Evolutionary conservation across 2,797 vertebrate genomes (phyloP).

Genomic region (Acipenser transmontanus): DNA sequence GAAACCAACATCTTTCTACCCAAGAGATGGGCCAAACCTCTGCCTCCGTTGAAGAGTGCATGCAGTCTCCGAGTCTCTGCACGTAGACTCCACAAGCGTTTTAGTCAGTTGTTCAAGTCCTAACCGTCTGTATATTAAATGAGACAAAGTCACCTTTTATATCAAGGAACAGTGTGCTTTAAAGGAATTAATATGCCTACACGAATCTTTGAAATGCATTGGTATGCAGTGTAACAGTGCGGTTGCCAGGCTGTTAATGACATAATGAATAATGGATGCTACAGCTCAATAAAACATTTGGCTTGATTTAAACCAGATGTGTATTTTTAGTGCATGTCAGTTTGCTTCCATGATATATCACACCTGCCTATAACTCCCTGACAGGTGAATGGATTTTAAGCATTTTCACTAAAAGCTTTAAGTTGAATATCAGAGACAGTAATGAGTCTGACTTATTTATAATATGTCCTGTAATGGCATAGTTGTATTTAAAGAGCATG

Average conservation of each 20-base stretch:
- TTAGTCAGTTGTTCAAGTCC: neutral
- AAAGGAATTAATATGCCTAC: conserved; percentile 30
- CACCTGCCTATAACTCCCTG: conserved; percentile 9
- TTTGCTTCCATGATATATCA: conserved; percentile 23
- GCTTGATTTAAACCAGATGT: conserved; percentile 37
- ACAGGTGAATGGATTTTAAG: conserved; percentile 19
- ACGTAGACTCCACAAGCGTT: neutral
- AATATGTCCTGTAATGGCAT: no score
- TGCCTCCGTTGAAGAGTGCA: no score
- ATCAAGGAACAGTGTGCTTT: conserved; percentile 22
- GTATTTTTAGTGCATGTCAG: conserved; percentile 27
- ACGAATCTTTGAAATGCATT: conserved; percentile 32
- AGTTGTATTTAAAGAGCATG: conserved; percentile 28
- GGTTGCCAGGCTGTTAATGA: conserved; percentile 33
- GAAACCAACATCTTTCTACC: no score
- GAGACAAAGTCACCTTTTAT: conserved; percentile 34
- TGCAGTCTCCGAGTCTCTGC: neutral
- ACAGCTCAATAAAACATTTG: conserved; percentile 38
- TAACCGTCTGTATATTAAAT: conserved; percentile 23
- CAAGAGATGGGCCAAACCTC: no score
- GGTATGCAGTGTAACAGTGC: conserved; percentile 28
- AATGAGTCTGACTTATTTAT: no score
- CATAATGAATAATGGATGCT: conserved; percentile 42
- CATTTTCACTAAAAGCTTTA: neutral
- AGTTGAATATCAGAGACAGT: no score